phyloP scores from a whole-genome alignment of 2,113 vertebrate species.

The Passerina amoena region DNA sequence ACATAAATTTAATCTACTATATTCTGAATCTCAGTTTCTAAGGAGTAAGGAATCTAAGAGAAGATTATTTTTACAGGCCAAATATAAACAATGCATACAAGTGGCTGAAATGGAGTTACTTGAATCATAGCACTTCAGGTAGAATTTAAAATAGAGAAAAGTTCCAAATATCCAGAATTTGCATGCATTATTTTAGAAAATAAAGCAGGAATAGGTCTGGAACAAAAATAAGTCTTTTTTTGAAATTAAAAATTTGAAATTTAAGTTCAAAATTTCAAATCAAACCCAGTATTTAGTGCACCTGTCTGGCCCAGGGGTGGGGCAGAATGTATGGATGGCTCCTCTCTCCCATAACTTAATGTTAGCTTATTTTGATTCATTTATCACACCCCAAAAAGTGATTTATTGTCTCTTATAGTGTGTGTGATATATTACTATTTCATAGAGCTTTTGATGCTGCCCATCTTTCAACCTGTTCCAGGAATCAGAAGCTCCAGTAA shows the following conservation, averaged over 20 bases:
- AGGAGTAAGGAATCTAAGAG: not conserved
- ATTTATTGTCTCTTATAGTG: not conserved
- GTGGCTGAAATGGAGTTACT: not conserved
- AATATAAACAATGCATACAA: not conserved
- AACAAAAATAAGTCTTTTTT: not conserved
- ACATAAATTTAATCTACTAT: not conserved
- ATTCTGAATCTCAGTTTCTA: not conserved
- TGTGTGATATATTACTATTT: slow-evolving; percentile 11
- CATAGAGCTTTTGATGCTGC: slow-evolving; percentile 4
- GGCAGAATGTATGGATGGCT: not conserved
- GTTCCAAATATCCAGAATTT: not conserved
- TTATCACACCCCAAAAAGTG: not conserved
- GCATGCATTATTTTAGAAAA: not conserved
- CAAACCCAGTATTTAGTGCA: not conserved
- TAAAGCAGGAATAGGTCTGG: not conserved
- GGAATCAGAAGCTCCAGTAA: not conserved
- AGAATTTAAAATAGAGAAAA: not conserved
- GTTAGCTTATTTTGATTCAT: not conserved
- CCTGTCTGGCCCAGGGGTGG: not conserved
- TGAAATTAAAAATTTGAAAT: not conserved
- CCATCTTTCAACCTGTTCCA: slow-evolving; percentile 15
- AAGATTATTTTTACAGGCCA: not conserved
- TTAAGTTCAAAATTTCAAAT: not conserved
- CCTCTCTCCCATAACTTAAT: not conserved
- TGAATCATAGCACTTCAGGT: not conserved